A percentile compares a stretch with the other conserved stretches of the same genome.
Evolutionary conservation across 2,888 invertebrate species (phyloP).

Genomic region (Hypena proboscidalis): DNA sequence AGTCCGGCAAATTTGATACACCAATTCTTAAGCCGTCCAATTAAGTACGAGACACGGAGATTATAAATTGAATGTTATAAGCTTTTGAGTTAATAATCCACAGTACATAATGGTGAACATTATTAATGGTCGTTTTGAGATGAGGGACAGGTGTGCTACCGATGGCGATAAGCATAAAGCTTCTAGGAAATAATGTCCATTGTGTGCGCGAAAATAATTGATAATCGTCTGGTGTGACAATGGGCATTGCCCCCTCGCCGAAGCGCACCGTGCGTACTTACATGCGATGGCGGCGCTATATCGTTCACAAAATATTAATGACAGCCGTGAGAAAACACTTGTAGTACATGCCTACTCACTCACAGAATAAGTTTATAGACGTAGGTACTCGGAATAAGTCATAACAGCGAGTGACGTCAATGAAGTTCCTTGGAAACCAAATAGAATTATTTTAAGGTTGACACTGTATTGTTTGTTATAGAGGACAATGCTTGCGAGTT

Average conservation of each 20-base stretch:
- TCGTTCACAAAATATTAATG: slow-evolving; percentile 39
- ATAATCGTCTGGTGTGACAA: slow-evolving; percentile 52
- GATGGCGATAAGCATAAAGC: slow-evolving; percentile 63
- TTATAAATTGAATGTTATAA: neutral
- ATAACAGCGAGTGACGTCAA: slow-evolving; percentile 19
- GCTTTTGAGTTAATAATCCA: neutral
- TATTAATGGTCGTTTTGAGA: slow-evolving; percentile 46
- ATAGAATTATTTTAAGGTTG: slow-evolving; percentile 6
- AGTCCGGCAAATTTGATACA: neutral
- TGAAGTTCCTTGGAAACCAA: slow-evolving; percentile 13
- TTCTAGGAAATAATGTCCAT: slow-evolving; percentile 66
- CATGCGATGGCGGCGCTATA: slow-evolving; percentile 17
- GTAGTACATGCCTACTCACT: slow-evolving; percentile 16
- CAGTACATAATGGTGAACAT: slow-evolving; percentile 1
- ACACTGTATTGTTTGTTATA: slow-evolving; percentile 2
- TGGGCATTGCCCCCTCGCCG: slow-evolving; percentile 42
- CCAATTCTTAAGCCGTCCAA: neutral
- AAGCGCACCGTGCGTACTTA: slow-evolving; percentile 13
- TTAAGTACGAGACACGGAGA: neutral
- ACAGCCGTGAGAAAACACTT: slow-evolving; percentile 29
- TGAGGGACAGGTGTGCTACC: slow-evolving; percentile 86
- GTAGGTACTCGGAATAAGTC: slow-evolving; percentile 14
- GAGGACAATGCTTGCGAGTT: neutral
- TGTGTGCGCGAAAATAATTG: slow-evolving; percentile 69
- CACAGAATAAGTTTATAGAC: slow-evolving; percentile 7